Conservation (phyloP, 2,888 invertebrate species). For the Polydrusus cervinus region DNA sequence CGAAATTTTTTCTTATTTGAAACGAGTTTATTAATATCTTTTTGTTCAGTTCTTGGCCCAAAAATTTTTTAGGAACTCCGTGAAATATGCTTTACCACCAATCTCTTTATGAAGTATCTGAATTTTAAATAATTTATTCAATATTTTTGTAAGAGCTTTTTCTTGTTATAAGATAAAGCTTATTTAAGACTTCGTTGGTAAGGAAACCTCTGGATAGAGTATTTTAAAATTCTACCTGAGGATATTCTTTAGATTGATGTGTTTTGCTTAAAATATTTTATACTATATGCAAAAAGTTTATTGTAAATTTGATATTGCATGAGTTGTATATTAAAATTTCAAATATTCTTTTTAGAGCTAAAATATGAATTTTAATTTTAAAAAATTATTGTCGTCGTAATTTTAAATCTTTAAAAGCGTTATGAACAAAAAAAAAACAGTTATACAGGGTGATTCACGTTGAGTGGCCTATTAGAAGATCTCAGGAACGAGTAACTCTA, state of each 20-base stretch:
- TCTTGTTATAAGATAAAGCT: background rate
- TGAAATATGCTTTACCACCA: background rate
- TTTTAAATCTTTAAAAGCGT: too few relatives aligned
- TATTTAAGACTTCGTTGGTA: background rate
- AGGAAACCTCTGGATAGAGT: background rate
- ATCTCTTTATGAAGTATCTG: background rate
- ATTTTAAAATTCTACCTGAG: background rate
- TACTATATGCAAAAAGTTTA: background rate
- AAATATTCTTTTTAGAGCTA: too few relatives aligned
- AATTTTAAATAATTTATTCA: constrained; percentile 17
- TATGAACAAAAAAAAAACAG: too few relatives aligned
- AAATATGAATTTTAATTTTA: too few relatives aligned
- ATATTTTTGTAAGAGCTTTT: constrained; percentile 12
- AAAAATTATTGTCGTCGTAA: too few relatives aligned
- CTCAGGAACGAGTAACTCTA: too few relatives aligned
- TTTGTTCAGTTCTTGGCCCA: background rate
- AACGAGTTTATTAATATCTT: background rate
- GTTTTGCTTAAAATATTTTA: background rate
- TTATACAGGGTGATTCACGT: too few relatives aligned
- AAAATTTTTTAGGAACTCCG: background rate
- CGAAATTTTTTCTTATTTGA: too few relatives aligned
- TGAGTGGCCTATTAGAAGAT: too few relatives aligned
- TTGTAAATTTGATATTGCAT: too few relatives aligned
- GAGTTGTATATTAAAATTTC: too few relatives aligned
- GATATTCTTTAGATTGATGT: background rate